Percentiles rank a stretch among this genome's conserved stretches.
These are phyloP conservation scores for Hippocampus comes DNA, from an alignment of 2,113 vertebrate genomes.

Conservation along the genomic window DNA sequence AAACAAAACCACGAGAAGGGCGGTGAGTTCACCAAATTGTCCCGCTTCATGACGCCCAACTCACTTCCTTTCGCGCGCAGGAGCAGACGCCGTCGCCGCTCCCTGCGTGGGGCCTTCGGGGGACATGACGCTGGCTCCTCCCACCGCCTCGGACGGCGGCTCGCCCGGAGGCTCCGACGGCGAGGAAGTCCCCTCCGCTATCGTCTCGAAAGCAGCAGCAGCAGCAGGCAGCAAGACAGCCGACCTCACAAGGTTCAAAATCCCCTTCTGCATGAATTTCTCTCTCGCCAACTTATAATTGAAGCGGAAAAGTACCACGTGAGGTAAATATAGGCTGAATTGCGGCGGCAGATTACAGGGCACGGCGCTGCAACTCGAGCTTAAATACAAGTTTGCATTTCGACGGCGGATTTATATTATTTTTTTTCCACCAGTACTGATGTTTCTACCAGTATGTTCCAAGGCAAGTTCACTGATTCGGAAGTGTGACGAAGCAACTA, in stretches of 20 bases:
- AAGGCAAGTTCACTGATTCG: neutral
- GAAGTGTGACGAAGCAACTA: neutral
- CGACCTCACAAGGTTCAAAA: conserved; percentile 56
- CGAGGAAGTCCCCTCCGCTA: conserved; percentile 67
- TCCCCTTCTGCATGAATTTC: conserved; percentile 1
- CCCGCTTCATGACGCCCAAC: neutral
- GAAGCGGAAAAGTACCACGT: conserved; percentile 42
- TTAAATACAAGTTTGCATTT: conserved; percentile 1
- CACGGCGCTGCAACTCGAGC: neutral
- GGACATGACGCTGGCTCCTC: conserved; percentile 70
- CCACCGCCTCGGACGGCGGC: conserved; percentile 80
- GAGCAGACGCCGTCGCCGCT: conserved; percentile 43
- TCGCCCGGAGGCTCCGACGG: conserved; percentile 81
- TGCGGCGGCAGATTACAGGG: conserved; percentile 34
- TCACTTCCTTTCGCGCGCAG: neutral
- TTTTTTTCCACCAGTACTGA: neutral
- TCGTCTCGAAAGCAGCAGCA: conserved; percentile 42
- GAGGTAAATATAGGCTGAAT: conserved; percentile 42
- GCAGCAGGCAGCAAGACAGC: conserved; percentile 65
- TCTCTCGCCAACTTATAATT: conserved; percentile 49
- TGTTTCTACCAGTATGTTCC: neutral
- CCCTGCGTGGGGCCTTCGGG: conserved; percentile 72
- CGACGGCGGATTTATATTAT: neutral
- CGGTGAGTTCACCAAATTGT: conserved; percentile 25
- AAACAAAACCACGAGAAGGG: conserved; percentile 64